A percentile compares a stretch with the other conserved stretches of the same genome.
phyloP scores from a whole-genome alignment of 2,888 invertebrate genomes.

The Drosophila basisetae region DNA sequence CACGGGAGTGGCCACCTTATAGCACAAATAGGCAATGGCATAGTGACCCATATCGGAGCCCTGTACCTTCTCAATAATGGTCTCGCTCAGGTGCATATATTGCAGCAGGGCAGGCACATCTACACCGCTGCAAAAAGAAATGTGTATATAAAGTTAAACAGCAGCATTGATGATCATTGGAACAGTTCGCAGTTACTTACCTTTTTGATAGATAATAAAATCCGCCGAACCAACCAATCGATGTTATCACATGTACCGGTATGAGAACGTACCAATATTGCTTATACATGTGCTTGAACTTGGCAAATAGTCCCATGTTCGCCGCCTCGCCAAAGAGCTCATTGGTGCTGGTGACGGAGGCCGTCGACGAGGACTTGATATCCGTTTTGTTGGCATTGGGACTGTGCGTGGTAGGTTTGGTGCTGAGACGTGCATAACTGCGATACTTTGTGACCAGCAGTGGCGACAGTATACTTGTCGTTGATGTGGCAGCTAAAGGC shows the following conservation, averaged over 20 bases:
- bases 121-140: slow-evolving; percentile 90
- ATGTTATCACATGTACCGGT: slow-evolving; percentile 96
- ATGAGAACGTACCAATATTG: slow-evolving; percentile 98
- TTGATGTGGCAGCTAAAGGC: slow-evolving; percentile 21
- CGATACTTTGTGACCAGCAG: slow-evolving; percentile 44
- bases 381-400: slow-evolving; percentile 67
- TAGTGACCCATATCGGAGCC: slow-evolving; percentile 94
- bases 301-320: slow-evolving; percentile 90
- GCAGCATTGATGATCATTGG: background rate
- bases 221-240: slow-evolving; percentile 93
- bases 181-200: slow-evolving; percentile 85
- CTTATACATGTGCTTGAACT: slow-evolving; percentile 96
- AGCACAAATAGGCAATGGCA: slow-evolving; percentile 95
- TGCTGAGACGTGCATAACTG: slow-evolving; percentile 50
- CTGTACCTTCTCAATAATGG: slow-evolving; percentile 90
- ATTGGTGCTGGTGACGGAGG: slow-evolving; percentile 45
- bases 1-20: slow-evolving; percentile 96
- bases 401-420: slow-evolving; percentile 59
- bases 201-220: slow-evolving; percentile 95
- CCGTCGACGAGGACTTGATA: slow-evolving; percentile 68
- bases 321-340: slow-evolving; percentile 82
- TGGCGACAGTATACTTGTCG: slow-evolving; percentile 38
- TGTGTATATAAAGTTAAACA: background rate
- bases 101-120: slow-evolving; percentile 94
- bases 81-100: slow-evolving; percentile 91